These are phyloP conservation scores for Austrolebias charrua DNA, from an alignment of 2,797 vertebrate genomes.

Conservation along the genomic window DNA sequence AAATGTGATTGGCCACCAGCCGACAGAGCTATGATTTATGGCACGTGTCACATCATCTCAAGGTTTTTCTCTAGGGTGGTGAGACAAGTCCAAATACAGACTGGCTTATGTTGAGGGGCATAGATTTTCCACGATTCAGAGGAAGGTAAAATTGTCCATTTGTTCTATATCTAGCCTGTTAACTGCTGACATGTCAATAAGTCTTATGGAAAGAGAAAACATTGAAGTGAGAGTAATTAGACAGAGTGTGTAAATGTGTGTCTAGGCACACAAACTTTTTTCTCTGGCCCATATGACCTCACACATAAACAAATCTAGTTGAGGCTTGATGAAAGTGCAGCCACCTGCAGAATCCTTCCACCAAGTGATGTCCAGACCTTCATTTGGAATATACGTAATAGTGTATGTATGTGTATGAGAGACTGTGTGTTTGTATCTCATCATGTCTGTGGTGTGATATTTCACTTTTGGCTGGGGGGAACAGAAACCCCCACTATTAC, in stretches of 20 bases:
- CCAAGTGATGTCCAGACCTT: constrained; percentile 66
- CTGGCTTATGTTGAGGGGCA: constrained; percentile 60
- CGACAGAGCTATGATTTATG: constrained; percentile 78
- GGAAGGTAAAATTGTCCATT: constrained; percentile 71
- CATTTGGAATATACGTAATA: constrained; percentile 58
- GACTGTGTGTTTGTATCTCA: constrained; percentile 38
- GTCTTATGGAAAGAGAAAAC: constrained; percentile 76
- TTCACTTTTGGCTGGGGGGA: constrained; percentile 45
- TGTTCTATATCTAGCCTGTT: constrained; percentile 70
- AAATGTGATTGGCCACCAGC: constrained; percentile 77
- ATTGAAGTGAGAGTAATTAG: constrained; percentile 75
- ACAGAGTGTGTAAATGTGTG: constrained; percentile 61
- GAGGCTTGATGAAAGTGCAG: constrained; percentile 77
- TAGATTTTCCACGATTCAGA: constrained; percentile 67
- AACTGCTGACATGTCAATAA: constrained; percentile 79
- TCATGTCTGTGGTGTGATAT: constrained; percentile 54
- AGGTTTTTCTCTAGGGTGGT: constrained; percentile 65
- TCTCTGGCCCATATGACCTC: constrained; percentile 69
- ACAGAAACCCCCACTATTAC: constrained; percentile 67
- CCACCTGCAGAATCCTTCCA: constrained; percentile 79
- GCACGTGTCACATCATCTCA: constrained; percentile 75
- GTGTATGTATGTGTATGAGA: constrained; percentile 22
- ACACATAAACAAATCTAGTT: constrained; percentile 76
- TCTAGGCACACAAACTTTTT: constrained; percentile 64
- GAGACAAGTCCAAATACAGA: constrained; percentile 70